Conservation (phyloP, 2,113 vertebrate species). For the Guaruba guarouba region DNA sequence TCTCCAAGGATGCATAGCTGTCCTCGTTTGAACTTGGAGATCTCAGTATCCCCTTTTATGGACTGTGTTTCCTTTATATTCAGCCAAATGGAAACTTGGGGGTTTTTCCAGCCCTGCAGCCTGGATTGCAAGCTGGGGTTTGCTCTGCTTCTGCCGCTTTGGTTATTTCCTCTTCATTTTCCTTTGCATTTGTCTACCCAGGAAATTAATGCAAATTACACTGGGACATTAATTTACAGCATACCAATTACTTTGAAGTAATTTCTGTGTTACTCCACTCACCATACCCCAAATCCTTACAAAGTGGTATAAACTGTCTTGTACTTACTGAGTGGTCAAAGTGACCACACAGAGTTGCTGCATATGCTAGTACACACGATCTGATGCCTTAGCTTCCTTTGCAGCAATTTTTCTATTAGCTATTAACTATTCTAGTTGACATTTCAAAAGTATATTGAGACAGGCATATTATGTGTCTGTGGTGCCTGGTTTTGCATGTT, state of each 20-base stretch:
- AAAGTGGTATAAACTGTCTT: background rate
- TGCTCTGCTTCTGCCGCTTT: background rate
- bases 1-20: background rate
- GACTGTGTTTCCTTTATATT: background rate
- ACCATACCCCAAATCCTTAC: background rate
- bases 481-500: background rate
- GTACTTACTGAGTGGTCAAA: background rate
- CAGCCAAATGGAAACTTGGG: background rate
- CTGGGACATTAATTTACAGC: background rate
- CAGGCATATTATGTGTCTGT: background rate
- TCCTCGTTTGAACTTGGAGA: background rate
- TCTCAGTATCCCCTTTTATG: background rate
- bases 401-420: background rate
- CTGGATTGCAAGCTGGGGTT: background rate
- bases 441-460: background rate
- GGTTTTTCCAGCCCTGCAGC: background rate
- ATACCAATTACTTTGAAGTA: background rate
- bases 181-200: background rate
- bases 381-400: background rate
- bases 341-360: background rate
- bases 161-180: background rate
- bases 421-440: background rate
- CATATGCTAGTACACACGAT: background rate
- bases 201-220: background rate
- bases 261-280: background rate